Base-by-base conservation (phyloP, 2,113 vertebrate species). In the Amblyopsis rosae region DNA sequence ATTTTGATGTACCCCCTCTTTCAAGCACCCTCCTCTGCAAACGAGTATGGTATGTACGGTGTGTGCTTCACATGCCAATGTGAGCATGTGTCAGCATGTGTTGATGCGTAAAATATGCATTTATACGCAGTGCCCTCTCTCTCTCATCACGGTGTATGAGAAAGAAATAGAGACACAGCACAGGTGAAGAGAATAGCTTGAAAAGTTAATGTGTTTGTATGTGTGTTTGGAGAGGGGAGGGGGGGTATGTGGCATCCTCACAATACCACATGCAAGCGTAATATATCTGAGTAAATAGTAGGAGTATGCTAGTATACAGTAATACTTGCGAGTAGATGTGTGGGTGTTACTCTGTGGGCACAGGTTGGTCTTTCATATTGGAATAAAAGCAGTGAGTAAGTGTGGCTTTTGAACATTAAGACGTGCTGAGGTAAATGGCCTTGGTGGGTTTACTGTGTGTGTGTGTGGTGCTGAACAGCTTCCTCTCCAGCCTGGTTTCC, bases 381-480 rank as follows among this genome's bases (percentile, higher is more conserved):
- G 47, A 67, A 55, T 15, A 59, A 59, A 48, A 68, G 35, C 11
- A 32, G 12, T 33, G 64, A 65, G 64, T 64, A 47, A 70, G 45
- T 16, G 62, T 74, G 70, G 66, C 65, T 70, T 73, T 81, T 62
- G 15, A 70, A 68, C 58, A 48, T 69, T 59, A 73, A 64, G 50
- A n/a, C 67, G 59, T 46, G 48, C 64, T 53, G 26, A 17, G 5
- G 26, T 74, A 71, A 80, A 70, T 46, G 45, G 49, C 41, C 49
- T 12, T 32, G 15, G n/a, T 73, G 65, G 65, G 80, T 83, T 56
- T 73, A 35, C 8, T 10, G 12, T 49, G 8, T 49, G 48, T 49
- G 48, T 49, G 12, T 41, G 35, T 41, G 35, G 62, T 83, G 72
- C 85, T 2, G 0, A 75, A 67, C 16, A 55, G 46, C 66, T 32